Evolutionary conservation across 2,113 vertebrate species (phyloP).

Genomic region (Pagrus major): DNA sequence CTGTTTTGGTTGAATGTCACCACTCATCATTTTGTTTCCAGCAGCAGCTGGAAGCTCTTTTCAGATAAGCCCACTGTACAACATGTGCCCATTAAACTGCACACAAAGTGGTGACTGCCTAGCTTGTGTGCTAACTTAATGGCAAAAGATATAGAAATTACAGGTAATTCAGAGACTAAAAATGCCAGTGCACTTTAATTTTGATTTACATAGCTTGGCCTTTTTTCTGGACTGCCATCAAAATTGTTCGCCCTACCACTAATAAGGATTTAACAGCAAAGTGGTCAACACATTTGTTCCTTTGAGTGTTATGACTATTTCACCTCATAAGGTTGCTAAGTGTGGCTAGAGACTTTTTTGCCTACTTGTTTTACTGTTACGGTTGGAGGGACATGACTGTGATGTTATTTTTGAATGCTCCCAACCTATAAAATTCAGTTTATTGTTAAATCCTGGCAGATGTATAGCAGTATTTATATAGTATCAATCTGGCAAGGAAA

Average conservation of each 20-base stretch:
- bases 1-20: not conserved
- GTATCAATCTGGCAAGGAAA: not conserved
- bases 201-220: too few relatives aligned
- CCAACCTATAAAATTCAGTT: not conserved
- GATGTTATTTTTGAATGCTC: slow-evolving; percentile 3
- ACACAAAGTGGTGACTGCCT: not conserved
- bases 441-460: not conserved
- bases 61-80: not conserved
- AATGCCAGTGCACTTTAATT: too few relatives aligned
- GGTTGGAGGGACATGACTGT: not conserved
- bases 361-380: not conserved
- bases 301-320: not conserved
- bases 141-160: too few relatives aligned
- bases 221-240: not conserved
- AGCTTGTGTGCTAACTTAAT: not conserved
- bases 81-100: too few relatives aligned
- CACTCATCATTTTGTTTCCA: not conserved
- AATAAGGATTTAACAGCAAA: not conserved
- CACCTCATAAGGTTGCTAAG: not conserved
- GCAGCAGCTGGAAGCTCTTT: not conserved
- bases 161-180: too few relatives aligned
- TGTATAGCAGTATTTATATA: slow-evolving; percentile 23
- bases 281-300: not conserved
- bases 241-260: too few relatives aligned
- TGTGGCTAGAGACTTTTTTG: slow-evolving; percentile 1